Evolutionary conservation across 2,113 vertebrate species (phyloP), one percentile per base, ranked within the genome.

Genomic region (Fukomys damarensis): DNA sequence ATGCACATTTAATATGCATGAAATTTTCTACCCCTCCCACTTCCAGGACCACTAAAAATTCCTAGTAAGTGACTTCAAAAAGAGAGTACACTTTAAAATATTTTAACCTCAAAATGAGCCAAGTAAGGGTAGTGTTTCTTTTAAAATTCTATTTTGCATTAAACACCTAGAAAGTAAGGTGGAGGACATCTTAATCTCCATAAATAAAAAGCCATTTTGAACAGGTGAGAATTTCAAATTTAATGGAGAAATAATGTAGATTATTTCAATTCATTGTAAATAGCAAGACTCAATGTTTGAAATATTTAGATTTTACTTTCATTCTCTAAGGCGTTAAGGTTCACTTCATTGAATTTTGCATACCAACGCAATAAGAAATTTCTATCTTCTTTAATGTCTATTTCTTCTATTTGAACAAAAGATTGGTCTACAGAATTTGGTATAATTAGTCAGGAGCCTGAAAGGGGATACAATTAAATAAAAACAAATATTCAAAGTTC

Each of bases 1-100:
- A 86, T 32, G 91, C 76, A 80, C 46, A 90, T 72, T 93, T 94
- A 85, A 96, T 80, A 96, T 83, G 81, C 52, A 85, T 26, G 43
- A 81, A 92, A 86, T 79, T 24, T 52, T 88, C 59, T 17, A 80
- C 17, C 2, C 14, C 46, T n/a, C 35, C 30, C 26, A 13, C 41
- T 89, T 96, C 11, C 63, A 83, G n/a, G 35, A 52, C 24, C 65
- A 94, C 66, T 89, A 70, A 92, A 96, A 89, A 41, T 46, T 17
- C 68, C 22, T 66, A 91, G 46, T 19, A 94, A 59, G 2, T 43
- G 49, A 87, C 5, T 86, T 63, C 49, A 72, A 49, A 49, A 86
- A 68, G 9, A 86, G 2, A 2, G 86, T n/a, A 84, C n/a, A 17
- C 63, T 88, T 91, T 89, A 4, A 95, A 89, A 85, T 77, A 94